A percentile compares a stretch with the other conserved stretches of the same genome.
Evolutionary conservation across 2,113 vertebrate species (phyloP).

Genomic region (Myrmecophaga tridactyla): DNA sequence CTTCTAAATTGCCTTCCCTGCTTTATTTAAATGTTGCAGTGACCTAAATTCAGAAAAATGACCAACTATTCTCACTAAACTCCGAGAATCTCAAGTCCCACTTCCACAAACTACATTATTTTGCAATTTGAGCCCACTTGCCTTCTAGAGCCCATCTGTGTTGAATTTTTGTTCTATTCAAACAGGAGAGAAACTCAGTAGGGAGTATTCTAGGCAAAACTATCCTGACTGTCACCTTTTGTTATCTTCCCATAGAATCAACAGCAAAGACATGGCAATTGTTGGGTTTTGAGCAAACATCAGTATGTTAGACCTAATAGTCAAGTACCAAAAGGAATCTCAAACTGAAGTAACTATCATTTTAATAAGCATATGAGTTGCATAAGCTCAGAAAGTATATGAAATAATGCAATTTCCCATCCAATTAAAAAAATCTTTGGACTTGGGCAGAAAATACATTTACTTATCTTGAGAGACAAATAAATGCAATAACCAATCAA

Average conservation of each 20-base stretch:
- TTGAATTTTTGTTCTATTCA: not conserved
- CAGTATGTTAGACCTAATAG: not conserved
- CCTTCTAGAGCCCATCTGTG: not conserved
- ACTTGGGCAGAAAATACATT: not conserved
- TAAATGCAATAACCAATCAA: not conserved
- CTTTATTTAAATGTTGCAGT: not conserved
- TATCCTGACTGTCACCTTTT: not conserved
- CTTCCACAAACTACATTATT: not conserved
- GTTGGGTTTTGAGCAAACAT: not conserved
- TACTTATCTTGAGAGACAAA: not conserved
- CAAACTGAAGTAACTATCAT: not conserved
- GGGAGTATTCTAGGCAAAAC: not conserved
- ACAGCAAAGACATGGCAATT: not conserved
- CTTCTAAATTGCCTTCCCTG: not conserved
- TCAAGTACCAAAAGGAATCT: not conserved
- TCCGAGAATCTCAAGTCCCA: not conserved
- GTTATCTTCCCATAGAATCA: not conserved
- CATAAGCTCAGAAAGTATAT: not conserved
- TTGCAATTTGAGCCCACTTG: not conserved
- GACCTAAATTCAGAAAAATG: not conserved
- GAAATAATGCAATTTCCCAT: not conserved
- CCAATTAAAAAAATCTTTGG: not conserved
- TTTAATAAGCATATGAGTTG: not conserved
- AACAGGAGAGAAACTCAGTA: not conserved
- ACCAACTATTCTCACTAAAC: not conserved